Evolutionary conservation across 2,888 invertebrate species (phyloP), one percentile per base, ranked within the genome.

Genomic region (Dinocampus coccinellae): DNA sequence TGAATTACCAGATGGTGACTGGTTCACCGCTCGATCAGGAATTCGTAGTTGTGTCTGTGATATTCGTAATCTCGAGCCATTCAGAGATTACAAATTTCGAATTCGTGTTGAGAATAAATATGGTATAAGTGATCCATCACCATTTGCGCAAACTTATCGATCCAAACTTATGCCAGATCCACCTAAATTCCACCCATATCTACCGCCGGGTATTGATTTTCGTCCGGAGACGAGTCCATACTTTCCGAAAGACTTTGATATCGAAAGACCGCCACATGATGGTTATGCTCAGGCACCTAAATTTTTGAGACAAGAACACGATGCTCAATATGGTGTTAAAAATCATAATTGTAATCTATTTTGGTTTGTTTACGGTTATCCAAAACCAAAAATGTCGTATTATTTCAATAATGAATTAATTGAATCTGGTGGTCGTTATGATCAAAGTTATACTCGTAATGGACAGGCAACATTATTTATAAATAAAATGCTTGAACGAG

Each of bases 321-420:
- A 96, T 78, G 91, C 93, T 0, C 95, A 97, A 81, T 98, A 97
- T 85, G 98, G 97, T 0, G 94, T 97, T 9, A 96, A 97, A 85
- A 95, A 95, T 29, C 96, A 97, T 85, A 96, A 96, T 79, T 93
- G 93, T 16, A 96, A 94, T 83, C 89, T 99, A 69, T 95, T 95
- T 88, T 96, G 98, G 94, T 97, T 95, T 87, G 95, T 98, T 13
- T 96, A 97, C 84, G 98, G 98, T 0, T 97, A 97, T 88, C 99
- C 99, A 0, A 97, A 97, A 86, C 99, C 99, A 2, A 94, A 93
- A 85, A 94, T 98, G 92, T 91, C 92, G 3, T 98, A 95, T 89
- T 94, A 92, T 85, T 96, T 95, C 89, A 94, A 97, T 82, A 96
- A 95, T 78, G 92, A 94, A 81, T 90, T 92, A 0, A 92, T 97